These are phyloP conservation scores for Heliocidaris tuberculata DNA, from an alignment of 35 echinoderm and acorn worm species.

Conservation along the genomic window DNA sequence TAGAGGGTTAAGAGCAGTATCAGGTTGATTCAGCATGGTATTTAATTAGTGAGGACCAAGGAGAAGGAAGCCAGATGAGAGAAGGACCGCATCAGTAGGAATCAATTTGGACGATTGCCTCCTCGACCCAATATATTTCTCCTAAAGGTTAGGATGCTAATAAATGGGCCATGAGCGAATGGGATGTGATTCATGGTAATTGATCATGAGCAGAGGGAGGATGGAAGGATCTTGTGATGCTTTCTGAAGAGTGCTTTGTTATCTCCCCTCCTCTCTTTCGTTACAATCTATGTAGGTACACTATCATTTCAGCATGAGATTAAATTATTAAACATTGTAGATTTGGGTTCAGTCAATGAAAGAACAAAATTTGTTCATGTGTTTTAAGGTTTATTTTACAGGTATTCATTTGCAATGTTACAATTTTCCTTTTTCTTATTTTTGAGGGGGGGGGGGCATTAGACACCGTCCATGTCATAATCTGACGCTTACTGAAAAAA, in stretches of 20 bases:
- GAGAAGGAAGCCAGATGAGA: not conserved
- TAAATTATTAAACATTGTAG: too few species aligned
- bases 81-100: not conserved
- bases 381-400: too few species aligned
- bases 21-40: not conserved
- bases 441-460: too few species aligned
- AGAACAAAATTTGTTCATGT: too few species aligned
- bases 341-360: too few species aligned
- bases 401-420: too few species aligned
- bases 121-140: not conserved
- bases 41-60: not conserved
- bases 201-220: not conserved
- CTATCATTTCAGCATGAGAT: too few species aligned
- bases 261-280: too few species aligned
- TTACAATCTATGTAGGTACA: too few species aligned
- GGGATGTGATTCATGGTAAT: not conserved
- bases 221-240: not conserved
- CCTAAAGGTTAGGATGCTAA: not conserved
- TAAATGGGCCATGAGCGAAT: not conserved
- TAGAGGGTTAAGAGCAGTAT: not conserved
- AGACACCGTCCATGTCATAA: too few species aligned
- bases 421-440: too few species aligned
- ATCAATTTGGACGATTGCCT: slow-evolving; percentile 10
- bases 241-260: not conserved
- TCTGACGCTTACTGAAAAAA: too few species aligned